phyloP scores from a whole-genome alignment of 2,113 vertebrate genomes.

The Passer montanus region DNA sequence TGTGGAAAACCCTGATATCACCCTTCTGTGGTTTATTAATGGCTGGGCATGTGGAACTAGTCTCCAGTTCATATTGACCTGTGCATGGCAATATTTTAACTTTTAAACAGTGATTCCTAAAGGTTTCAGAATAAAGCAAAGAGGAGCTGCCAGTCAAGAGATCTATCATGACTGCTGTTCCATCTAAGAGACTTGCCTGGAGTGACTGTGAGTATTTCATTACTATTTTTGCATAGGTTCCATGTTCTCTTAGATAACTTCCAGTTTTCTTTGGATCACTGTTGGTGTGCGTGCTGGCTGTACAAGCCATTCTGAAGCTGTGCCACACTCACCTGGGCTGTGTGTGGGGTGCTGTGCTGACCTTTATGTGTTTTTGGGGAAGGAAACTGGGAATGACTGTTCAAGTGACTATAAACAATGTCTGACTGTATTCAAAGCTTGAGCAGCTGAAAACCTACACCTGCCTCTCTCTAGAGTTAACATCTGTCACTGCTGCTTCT shows the following conservation, averaged over 20 bases:
- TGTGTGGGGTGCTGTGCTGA: neutral
- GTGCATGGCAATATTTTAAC: neutral
- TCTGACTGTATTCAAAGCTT: neutral
- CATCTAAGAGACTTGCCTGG: neutral
- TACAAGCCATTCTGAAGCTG: neutral
- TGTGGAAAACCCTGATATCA: neutral
- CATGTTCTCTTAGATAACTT: neutral
- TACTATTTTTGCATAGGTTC: neutral
- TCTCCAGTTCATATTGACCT: neutral
- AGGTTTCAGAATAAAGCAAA: constrained; percentile 26
- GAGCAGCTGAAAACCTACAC: neutral
- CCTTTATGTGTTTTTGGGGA: neutral
- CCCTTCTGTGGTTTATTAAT: neutral
- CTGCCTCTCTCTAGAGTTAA: neutral
- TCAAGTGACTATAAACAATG: neutral
- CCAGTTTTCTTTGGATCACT: neutral
- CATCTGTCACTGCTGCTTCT: constrained; percentile 4
- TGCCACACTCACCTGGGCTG: neutral
- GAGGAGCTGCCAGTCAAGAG: neutral
- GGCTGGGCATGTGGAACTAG: neutral
- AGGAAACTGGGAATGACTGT: neutral
- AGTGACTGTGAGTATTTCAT: constrained; percentile 51
- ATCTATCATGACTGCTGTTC: neutral
- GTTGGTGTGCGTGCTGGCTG: neutral
- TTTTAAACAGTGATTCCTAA: neutral